Base-by-base conservation (phyloP, 1,140 invertebrate species). In the Carposina sasakii region DNA sequence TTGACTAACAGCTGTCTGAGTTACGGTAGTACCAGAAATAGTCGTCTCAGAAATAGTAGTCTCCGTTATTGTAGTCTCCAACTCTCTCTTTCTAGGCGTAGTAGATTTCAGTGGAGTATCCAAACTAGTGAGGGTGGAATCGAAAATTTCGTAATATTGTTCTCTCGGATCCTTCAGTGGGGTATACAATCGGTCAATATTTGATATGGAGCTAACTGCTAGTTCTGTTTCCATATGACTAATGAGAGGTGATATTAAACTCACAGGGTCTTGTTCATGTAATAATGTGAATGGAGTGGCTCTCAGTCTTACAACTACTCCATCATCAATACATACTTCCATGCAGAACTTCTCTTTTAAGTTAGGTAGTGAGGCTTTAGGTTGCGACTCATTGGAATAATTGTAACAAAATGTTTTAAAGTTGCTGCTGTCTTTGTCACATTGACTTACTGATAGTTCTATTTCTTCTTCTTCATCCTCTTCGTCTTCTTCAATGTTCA, bases 261-360 rank as follows among this genome's bases (percentile, higher is more conserved):
- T 33, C 16, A 48, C 33, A 15, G 57, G 54, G 40, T 67, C 54
- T 42, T 64, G 46, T 47, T 77, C 67, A 36, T 68, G 57, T 39
- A 70, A 44, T 12, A 45, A 44, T 34, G 21, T 68, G 30, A 70
- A 74, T 15, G 61, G 23, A 23, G 67, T 71, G 23, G 74, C 70
- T 67, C 63, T 64, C 41, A 83, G 57, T 51, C 76, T 67, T 22
- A 83, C 62, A 12, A 70, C 54, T n/a, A 73, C 59, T 13, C 58
- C 76, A 55, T 83, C 76, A 36, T 83, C 79, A 43, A 83, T 67
- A 50, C 72, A 77, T 22, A 81, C 52, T 54, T 83, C 79, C 68
- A 83, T 74, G 19, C 51, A 65, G 63, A 67, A 83, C 23, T 66
- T 79, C 48, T 83, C 79, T 67, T 78, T 81, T 42, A 83, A 62